Evolutionary conservation across 2,888 invertebrate genomes (phyloP).

Genomic region (Heliconius charithonia): DNA sequence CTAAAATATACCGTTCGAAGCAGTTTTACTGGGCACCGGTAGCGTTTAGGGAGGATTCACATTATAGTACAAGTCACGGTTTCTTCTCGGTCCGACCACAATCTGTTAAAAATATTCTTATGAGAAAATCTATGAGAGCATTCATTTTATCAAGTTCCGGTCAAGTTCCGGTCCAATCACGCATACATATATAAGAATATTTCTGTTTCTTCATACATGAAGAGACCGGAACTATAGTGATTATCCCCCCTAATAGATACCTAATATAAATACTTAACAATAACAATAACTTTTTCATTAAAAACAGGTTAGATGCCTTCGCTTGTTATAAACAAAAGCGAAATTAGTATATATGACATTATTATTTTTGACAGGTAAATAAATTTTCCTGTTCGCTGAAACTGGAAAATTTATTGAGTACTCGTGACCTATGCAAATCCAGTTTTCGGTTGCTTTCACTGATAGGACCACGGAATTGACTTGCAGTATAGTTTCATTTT

Average conservation of each 20-base stretch:
- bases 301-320: neutral
- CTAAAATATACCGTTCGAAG: too few relatives aligned
- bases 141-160: too few relatives aligned
- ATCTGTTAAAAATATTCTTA: too few relatives aligned
- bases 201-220: too few relatives aligned
- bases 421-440: slow-evolving; percentile 42
- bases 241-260: neutral
- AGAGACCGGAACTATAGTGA: too few relatives aligned
- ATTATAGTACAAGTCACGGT: too few relatives aligned
- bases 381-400: slow-evolving; percentile 43
- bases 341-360: slow-evolving; percentile 7
- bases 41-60: too few relatives aligned
- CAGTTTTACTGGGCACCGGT: too few relatives aligned
- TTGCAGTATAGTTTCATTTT: slow-evolving; percentile 5
- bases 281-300: neutral
- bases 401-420: slow-evolving; percentile 25
- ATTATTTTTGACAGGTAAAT: neutral
- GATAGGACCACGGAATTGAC: neutral
- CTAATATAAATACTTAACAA: neutral
- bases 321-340: neutral
- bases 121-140: too few relatives aligned
- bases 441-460: slow-evolving; percentile 3
- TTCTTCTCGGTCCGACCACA: too few relatives aligned
- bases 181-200: too few relatives aligned
- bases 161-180: too few relatives aligned